Conservation (phyloP, 2,797 vertebrate species). For the Myotis pilosus region DNA sequence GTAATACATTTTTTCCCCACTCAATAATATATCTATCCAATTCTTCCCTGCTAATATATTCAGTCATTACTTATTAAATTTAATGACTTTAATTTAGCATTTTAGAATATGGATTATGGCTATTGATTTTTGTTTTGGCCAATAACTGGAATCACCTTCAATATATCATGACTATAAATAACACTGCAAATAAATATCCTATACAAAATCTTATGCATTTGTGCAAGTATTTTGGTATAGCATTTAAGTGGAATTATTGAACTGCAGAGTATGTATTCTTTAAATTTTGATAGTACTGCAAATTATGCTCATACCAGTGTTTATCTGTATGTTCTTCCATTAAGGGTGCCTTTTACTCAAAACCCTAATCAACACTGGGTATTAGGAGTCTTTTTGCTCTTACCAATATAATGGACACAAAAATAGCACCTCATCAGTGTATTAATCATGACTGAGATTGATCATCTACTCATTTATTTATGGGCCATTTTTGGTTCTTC, state of each 20-base stretch:
- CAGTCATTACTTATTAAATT: conserved; percentile 36
- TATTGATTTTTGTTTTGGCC: not conserved
- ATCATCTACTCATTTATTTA: not conserved
- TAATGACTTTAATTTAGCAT: not conserved
- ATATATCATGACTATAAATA: conserved; percentile 14
- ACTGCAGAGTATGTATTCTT: not conserved
- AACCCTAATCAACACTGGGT: not conserved
- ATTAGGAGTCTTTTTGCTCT: not conserved
- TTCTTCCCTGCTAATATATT: not conserved
- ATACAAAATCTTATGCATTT: not conserved
- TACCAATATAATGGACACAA: not conserved
- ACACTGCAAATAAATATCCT: not conserved
- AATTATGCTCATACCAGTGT: not conserved
- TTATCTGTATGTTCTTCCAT: not conserved
- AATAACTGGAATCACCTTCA: not conserved
- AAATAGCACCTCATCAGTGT: not conserved
- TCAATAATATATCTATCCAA: not conserved
- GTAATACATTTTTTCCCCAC: not conserved
- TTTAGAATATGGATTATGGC: conserved; percentile 1
- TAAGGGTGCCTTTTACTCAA: not conserved
- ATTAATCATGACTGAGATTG: not conserved
- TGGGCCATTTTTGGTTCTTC: not conserved
- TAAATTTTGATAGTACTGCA: not conserved
- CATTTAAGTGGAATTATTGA: not conserved
- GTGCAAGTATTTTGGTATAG: not conserved